phyloP scores from a whole-genome alignment of 2,113 vertebrate species.

The Serilophus lunatus region DNA sequence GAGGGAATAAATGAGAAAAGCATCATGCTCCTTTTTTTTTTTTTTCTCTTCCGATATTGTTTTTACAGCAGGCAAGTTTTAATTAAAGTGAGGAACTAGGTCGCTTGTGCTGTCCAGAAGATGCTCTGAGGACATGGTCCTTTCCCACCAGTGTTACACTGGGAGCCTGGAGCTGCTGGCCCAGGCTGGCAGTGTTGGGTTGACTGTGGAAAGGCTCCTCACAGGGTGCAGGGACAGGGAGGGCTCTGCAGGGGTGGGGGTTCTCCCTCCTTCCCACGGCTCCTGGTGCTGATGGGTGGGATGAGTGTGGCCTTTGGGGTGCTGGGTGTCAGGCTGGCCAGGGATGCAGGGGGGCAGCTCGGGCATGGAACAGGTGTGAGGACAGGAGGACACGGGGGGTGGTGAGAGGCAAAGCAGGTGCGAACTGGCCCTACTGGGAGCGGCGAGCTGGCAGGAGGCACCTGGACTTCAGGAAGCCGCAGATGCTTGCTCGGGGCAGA shows the following conservation, averaged over 20 bases:
- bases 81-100: slow-evolving; percentile 51
- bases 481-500: neutral
- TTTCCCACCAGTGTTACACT: neutral
- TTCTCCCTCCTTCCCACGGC: neutral
- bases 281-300: neutral
- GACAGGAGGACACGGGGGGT: neutral
- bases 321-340: neutral
- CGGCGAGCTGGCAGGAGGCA: neutral
- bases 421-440: neutral
- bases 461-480: neutral
- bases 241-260: neutral
- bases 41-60: neutral
- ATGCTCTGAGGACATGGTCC: slow-evolving; percentile 12
- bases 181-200: neutral
- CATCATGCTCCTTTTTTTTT: neutral
- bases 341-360: neutral
- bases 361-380: rapidly evolving
- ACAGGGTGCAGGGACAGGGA: rapidly evolving
- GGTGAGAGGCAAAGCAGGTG: neutral
- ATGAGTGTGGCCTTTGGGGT: neutral
- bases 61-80: slow-evolving; percentile 40
- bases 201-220: neutral
- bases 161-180: neutral
- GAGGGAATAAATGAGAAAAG: slow-evolving; percentile 45
- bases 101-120: slow-evolving; percentile 27